Percentiles rank a stretch among this genome's conserved stretches.
phyloP scores from a whole-genome alignment of 2,888 invertebrate species.

The Microdon myrmicae region DNA sequence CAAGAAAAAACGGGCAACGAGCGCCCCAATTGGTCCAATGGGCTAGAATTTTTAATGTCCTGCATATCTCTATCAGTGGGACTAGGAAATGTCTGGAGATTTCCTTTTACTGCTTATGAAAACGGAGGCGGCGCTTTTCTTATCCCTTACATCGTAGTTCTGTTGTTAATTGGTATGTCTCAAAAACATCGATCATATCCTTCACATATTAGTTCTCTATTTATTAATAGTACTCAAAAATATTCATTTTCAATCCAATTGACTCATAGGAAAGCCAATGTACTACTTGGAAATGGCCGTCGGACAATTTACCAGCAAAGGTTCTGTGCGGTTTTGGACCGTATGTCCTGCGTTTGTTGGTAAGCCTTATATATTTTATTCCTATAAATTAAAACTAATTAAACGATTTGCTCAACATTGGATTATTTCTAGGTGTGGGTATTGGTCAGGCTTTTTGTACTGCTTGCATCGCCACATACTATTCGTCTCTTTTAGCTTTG shows the following conservation, averaged over 20 bases:
- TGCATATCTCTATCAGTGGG: conserved; percentile 81
- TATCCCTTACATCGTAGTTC: conserved; percentile 77
- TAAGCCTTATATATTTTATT: conserved; percentile 59
- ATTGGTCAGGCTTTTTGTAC: conserved; percentile 74
- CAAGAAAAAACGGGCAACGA: no score
- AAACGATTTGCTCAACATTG: no score
- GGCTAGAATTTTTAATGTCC: conserved; percentile 78
- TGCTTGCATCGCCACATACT: conserved; percentile 78
- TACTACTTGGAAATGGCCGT: conserved; percentile 85
- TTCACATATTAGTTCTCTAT: not conserved
- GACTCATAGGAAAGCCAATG: conserved; percentile 75
- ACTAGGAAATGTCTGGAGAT: conserved; percentile 78
- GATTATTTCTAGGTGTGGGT: conserved; percentile 71
- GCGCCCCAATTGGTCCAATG: conserved; percentile 70
- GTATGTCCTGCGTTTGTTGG: conserved; percentile 81
- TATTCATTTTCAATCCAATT: not conserved
- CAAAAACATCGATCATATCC: not conserved
- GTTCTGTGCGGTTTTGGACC: conserved; percentile 78
- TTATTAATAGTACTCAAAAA: not conserved
- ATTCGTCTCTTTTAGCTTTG: conserved; percentile 78
- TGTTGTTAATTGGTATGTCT: conserved; percentile 70
- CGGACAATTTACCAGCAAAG: conserved; percentile 85
- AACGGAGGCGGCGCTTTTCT: conserved; percentile 81
- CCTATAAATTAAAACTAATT: conserved; percentile 4
- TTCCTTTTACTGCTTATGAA: conserved; percentile 74